Evolutionary conservation across 2,888 invertebrate genomes (phyloP).

Genomic region (Oxystoma pomonae): DNA sequence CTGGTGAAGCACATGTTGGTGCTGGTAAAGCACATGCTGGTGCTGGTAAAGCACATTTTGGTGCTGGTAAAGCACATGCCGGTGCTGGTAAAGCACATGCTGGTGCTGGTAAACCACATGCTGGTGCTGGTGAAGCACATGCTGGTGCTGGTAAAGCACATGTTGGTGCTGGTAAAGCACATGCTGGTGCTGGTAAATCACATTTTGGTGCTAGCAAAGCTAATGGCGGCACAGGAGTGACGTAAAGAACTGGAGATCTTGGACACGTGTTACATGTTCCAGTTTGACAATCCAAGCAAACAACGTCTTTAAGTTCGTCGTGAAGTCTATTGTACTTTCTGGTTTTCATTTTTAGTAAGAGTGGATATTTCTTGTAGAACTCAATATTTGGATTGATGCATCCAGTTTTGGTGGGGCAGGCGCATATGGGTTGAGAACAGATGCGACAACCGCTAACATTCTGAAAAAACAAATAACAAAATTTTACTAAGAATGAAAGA

Average conservation of each 20-base stretch:
- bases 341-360: not conserved
- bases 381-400: not conserved
- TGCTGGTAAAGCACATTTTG: not conserved
- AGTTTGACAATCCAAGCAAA: not conserved
- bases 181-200: too few relatives aligned
- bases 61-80: too few relatives aligned
- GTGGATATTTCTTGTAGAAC: not conserved
- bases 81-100: too few relatives aligned
- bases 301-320: not conserved
- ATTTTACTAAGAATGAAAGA: too few relatives aligned
- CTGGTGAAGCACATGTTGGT: not conserved
- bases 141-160: not conserved
- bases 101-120: too few relatives aligned
- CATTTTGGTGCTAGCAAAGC: too few relatives aligned
- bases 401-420: not conserved
- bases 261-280: not conserved
- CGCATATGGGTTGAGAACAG: not conserved
- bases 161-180: too few relatives aligned
- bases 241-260: not conserved
- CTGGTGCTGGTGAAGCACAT: too few relatives aligned
- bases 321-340: not conserved
- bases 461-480: not conserved
- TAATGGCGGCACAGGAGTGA: not conserved
- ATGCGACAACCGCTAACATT: not conserved
- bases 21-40: not conserved